Conservation (phyloP, 2,797 vertebrate species). For the Acestrorhynchus altus region DNA sequence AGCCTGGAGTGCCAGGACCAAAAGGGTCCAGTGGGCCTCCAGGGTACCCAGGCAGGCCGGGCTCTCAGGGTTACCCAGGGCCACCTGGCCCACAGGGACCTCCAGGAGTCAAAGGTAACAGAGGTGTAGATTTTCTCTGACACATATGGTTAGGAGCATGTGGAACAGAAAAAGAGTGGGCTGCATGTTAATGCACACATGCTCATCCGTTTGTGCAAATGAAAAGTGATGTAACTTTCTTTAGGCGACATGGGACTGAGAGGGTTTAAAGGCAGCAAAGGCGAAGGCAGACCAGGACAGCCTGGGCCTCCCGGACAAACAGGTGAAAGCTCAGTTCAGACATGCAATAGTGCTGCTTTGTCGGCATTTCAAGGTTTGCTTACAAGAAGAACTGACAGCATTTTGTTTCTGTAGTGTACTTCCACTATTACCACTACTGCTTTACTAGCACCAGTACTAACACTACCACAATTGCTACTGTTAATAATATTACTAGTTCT, state of each 20-base stretch:
- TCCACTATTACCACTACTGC: too few species aligned
- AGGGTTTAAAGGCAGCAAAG: constrained; percentile 79
- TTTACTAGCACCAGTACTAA: too few species aligned
- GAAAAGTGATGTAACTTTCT: constrained; percentile 26
- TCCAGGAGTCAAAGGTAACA: constrained; percentile 78
- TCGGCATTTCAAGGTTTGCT: background rate
- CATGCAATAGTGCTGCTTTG: background rate
- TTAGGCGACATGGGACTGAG: constrained; percentile 76
- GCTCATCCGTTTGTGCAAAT: constrained; percentile 19
- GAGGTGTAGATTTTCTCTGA: background rate
- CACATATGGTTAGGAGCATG: background rate
- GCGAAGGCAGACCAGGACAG: constrained; percentile 74
- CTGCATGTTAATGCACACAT: constrained; percentile 2
- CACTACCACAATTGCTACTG: too few species aligned
- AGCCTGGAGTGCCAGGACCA: constrained; percentile 73
- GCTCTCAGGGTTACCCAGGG: constrained; percentile 77
- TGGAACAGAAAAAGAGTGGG: background rate
- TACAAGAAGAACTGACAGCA: background rate
- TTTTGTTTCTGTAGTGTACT: background rate
- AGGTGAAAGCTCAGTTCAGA: constrained; percentile 65
- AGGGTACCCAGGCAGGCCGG: constrained; percentile 78
- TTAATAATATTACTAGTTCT: background rate
- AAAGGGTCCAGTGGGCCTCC: constrained; percentile 75
- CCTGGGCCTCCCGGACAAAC: constrained; percentile 75
- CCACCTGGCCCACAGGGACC: constrained; percentile 75